These are phyloP conservation scores for Scaptomyza tumidula DNA, from an alignment of 2,888 invertebrate genomes.

Conservation along the genomic window DNA sequence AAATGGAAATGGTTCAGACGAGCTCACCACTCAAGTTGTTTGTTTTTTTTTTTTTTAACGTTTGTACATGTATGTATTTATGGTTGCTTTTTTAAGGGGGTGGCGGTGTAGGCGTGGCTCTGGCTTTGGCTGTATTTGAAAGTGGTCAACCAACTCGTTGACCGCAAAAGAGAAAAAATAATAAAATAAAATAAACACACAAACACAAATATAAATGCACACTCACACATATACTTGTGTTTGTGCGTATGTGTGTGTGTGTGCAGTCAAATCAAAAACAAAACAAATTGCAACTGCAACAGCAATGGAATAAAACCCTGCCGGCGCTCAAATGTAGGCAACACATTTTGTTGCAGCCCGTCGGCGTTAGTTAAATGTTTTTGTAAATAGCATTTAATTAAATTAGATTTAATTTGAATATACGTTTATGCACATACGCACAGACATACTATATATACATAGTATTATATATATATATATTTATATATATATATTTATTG, in stretches of 20 bases:
- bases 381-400: slow-evolving; percentile 64
- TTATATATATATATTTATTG: slow-evolving; percentile 40
- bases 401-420: slow-evolving; percentile 60
- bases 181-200: slow-evolving; percentile 68
- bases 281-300: slow-evolving; percentile 64
- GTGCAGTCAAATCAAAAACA: slow-evolving; percentile 76
- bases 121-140: slow-evolving; percentile 71
- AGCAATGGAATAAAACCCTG: slow-evolving; percentile 27
- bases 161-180: slow-evolving; percentile 80
- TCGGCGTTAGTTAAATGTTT: slow-evolving; percentile 42
- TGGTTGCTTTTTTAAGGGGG: neutral
- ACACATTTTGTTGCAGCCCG: slow-evolving; percentile 46
- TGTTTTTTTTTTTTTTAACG: slow-evolving; percentile 13
- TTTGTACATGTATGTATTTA: neutral
- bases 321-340: slow-evolving; percentile 74
- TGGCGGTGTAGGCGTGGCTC: slow-evolving; percentile 19
- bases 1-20: slow-evolving; percentile 9
- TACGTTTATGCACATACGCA: neutral
- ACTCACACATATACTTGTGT: slow-evolving; percentile 25
- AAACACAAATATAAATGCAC: slow-evolving; percentile 49
- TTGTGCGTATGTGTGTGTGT: slow-evolving; percentile 22
- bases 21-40: slow-evolving; percentile 41
- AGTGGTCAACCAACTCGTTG: slow-evolving; percentile 83
- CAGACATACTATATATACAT: neutral
- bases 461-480: too few relatives aligned